Percentiles rank a stretch among this genome's conserved stretches.
Conservation (phyloP, 2,797 vertebrate species). For the Cuniculus paca region DNA sequence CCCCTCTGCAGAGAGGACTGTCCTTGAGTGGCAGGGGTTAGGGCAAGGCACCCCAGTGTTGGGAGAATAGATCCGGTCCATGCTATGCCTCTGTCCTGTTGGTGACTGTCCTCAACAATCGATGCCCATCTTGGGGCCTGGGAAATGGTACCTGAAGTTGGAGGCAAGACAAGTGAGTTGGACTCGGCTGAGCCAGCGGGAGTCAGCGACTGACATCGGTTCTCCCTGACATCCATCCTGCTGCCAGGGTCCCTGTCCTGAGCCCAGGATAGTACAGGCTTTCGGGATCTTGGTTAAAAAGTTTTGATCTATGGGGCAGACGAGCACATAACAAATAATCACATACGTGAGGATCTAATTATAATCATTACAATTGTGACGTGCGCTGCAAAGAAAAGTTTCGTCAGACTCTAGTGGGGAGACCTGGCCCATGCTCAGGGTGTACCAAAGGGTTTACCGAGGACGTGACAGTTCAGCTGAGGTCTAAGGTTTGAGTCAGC, state of each 20-base stretch:
- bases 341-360: background rate
- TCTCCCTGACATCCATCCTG: background rate
- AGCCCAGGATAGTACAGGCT: background rate
- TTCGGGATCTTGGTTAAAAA: background rate
- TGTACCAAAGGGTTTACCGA: background rate
- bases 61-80: background rate
- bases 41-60: rapidly evolving
- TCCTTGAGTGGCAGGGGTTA: rapidly evolving
- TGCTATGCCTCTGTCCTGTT: background rate
- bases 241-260: rapidly evolving
- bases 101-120: background rate
- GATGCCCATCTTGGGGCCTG: background rate
- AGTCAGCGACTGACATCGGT: background rate
- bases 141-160: background rate
- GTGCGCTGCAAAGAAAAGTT: background rate
- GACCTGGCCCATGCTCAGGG: background rate
- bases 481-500: background rate
- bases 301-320: background rate
- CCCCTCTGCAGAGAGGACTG: background rate
- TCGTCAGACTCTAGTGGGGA: background rate
- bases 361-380: background rate
- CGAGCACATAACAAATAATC: background rate
- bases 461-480: background rate
- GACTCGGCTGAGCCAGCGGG: background rate
- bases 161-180: rapidly evolving